Conservation (phyloP, 2,797 vertebrate genomes). For the Gephyroberyx darwinii region DNA sequence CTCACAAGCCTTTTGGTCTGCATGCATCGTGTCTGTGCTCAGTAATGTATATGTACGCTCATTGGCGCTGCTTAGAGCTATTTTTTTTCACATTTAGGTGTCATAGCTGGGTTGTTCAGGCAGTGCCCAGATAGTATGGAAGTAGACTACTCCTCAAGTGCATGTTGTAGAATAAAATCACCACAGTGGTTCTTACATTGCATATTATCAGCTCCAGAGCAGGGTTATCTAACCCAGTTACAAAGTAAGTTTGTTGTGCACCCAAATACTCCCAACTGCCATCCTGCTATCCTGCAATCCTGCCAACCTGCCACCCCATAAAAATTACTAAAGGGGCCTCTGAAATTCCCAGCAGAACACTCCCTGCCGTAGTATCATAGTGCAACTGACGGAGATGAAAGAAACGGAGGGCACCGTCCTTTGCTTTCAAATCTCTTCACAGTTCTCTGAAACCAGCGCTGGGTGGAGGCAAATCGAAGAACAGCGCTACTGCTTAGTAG, state of each 20-base stretch:
- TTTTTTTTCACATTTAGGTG: conserved; percentile 9
- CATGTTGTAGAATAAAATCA: conserved; percentile 17
- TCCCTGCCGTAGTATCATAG: conserved; percentile 15
- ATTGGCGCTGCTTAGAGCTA: neutral
- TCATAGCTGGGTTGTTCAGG: conserved; percentile 23
- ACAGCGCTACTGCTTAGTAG: neutral
- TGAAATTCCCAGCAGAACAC: conserved; percentile 36
- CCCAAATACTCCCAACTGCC: conserved; percentile 1
- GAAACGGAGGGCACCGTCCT: conserved; percentile 16
- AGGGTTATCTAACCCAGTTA: conserved; percentile 21
- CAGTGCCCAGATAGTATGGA: conserved; percentile 19
- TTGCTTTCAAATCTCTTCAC: neutral
- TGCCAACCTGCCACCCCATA: conserved; percentile 32
- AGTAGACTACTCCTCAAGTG: conserved; percentile 16
- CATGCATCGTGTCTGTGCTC: conserved; percentile 20
- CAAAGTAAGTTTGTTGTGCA: conserved; percentile 25
- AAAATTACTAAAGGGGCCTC: conserved; percentile 21
- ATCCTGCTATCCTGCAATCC: neutral
- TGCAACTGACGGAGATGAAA: conserved; percentile 30
- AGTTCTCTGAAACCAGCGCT: conserved; percentile 9
- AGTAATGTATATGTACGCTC: conserved; percentile 6
- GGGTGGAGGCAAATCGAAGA: neutral
- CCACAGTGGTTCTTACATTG: conserved; percentile 16
- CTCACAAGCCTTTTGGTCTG: conserved; percentile 41
- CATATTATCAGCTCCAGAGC: conserved; percentile 19